Evolutionary conservation across 2,113 vertebrate species (phyloP).

Genomic region (Burhinus bistriatus): DNA sequence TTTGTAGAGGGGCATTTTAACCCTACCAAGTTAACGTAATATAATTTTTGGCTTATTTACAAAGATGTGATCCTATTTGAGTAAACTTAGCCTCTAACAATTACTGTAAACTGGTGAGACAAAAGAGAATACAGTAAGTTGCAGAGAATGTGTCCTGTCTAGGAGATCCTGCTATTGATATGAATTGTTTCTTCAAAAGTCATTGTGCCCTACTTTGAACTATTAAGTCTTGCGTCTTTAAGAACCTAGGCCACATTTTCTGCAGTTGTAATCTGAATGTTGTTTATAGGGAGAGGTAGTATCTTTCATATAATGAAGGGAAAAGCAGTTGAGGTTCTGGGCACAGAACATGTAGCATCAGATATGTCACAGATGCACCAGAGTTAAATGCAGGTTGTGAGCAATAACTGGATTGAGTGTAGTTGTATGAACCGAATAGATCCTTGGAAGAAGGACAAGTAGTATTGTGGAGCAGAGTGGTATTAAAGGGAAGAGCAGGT

Average conservation of each 20-base stretch:
- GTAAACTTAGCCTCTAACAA: neutral
- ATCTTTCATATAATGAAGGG: neutral
- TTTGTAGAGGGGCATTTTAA: neutral
- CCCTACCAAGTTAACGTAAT: neutral
- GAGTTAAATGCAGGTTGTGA: neutral
- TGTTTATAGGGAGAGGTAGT: neutral
- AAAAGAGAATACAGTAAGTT: neutral
- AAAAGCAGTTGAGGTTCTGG: neutral
- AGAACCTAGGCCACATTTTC: neutral
- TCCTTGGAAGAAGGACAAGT: neutral
- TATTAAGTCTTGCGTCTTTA: neutral
- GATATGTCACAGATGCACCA: neutral
- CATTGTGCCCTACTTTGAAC: neutral
- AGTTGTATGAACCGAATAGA: neutral
- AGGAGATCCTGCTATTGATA: neutral
- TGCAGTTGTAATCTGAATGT: neutral
- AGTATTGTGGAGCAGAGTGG: neutral
- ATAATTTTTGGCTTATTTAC: neutral
- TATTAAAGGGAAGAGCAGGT: neutral
- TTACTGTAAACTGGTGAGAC: neutral
- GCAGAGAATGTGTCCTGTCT: neutral
- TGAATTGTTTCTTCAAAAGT: neutral
- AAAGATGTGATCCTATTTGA: neutral
- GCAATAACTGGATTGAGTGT: neutral
- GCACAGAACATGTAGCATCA: neutral